Conservation (phyloP, 2,888 invertebrate genomes). For the Andrena marginata region DNA sequence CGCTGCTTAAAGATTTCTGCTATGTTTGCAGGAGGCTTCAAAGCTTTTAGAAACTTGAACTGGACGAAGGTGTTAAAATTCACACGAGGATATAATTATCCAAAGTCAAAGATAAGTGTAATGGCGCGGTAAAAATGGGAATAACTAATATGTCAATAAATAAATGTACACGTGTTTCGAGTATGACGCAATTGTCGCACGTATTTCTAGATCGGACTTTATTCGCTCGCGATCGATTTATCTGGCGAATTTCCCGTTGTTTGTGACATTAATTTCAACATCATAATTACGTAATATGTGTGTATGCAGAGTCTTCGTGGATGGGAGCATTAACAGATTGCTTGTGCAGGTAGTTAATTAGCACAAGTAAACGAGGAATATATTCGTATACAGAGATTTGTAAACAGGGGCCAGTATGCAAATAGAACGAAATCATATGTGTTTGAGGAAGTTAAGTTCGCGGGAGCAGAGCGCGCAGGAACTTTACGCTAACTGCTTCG, state of each 20-base stretch:
- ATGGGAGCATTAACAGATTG: not conserved
- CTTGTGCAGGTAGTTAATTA: not conserved
- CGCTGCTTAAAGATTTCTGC: no score
- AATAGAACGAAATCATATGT: slow-evolving; percentile 29
- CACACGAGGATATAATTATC: no score
- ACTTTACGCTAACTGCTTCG: slow-evolving; percentile 9
- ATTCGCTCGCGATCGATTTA: not conserved
- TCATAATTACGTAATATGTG: not conserved
- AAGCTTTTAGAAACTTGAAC: no score
- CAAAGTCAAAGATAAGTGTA: no score
- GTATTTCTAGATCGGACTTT: not conserved
- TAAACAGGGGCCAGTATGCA: slow-evolving; percentile 37
- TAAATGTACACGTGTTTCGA: no score
- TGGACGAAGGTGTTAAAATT: no score
- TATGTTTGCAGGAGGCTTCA: no score
- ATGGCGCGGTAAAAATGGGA: no score
- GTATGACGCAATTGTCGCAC: no score
- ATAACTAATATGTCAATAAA: no score
- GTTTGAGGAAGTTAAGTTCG: slow-evolving; percentile 21
- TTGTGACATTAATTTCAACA: not conserved
- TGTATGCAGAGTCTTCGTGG: not conserved
- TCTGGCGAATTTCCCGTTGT: not conserved
- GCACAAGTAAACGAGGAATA: slow-evolving; percentile 18
- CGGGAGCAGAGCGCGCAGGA: slow-evolving; percentile 11
- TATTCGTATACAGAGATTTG: slow-evolving; percentile 15